Evolutionary conservation across 1,140 invertebrate genomes (phyloP).

Genomic region (Drosophila seguyi): DNA sequence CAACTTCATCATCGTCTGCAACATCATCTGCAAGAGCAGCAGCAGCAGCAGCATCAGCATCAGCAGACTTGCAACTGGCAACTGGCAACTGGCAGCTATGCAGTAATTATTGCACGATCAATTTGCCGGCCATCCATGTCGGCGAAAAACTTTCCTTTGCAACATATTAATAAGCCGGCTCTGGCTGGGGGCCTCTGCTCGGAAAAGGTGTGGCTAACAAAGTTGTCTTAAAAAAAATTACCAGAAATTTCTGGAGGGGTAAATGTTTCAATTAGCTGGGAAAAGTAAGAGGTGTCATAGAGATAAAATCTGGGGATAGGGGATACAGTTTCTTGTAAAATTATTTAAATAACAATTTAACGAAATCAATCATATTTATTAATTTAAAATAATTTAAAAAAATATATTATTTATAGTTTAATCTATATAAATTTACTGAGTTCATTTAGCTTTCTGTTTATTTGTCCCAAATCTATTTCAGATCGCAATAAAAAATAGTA

Average conservation of each 20-base stretch:
- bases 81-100: constrained; percentile 68
- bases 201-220: constrained; percentile 29
- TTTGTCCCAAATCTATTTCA: too few relatives aligned
- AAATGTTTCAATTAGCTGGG: constrained; percentile 18
- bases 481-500: too few relatives aligned
- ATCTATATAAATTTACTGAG: too few relatives aligned
- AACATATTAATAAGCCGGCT: constrained; percentile 55
- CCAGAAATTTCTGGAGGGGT: constrained; percentile 22
- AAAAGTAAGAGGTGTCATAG: background rate
- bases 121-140: constrained; percentile 80
- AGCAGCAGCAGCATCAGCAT: constrained; percentile 18
- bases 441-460: too few relatives aligned
- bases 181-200: background rate
- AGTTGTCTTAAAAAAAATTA: constrained; percentile 6
- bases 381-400: too few relatives aligned
- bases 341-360: too few relatives aligned
- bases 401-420: background rate
- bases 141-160: constrained; percentile 73
- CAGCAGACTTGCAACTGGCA: constrained; percentile 37
- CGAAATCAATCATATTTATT: too few relatives aligned
- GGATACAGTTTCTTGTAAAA: background rate
- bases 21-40: constrained; percentile 14
- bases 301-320: too few relatives aligned
- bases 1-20: constrained; percentile 17
- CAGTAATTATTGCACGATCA: constrained; percentile 84